Evolutionary conservation across 2,113 vertebrate species (phyloP).

Genomic region (Pygathrix nemaeus): DNA sequence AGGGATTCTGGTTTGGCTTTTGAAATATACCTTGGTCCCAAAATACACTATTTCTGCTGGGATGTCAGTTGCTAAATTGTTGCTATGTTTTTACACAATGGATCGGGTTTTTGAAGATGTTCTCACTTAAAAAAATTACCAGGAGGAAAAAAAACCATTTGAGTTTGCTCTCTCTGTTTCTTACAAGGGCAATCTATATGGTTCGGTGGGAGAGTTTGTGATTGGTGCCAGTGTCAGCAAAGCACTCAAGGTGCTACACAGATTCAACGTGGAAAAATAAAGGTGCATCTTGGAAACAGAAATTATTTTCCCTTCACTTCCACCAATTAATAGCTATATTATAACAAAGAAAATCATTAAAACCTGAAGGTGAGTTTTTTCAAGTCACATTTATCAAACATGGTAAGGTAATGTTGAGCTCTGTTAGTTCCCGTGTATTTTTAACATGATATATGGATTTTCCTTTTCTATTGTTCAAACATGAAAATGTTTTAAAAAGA

Average conservation of each 20-base stretch:
- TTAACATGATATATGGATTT: constrained; percentile 80
- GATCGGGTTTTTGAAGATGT: constrained; percentile 42
- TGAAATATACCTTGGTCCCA: neutral
- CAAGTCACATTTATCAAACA: constrained; percentile 85
- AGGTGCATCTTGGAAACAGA: constrained; percentile 74
- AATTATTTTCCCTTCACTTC: constrained; percentile 67
- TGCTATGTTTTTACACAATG: constrained; percentile 55
- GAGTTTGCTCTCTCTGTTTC: constrained; percentile 33
- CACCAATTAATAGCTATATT: constrained; percentile 83
- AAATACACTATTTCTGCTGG: neutral
- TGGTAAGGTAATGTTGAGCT: constrained; percentile 77
- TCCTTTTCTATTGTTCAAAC: constrained; percentile 80
- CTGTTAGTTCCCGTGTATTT: constrained; percentile 82
- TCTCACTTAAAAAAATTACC: constrained; percentile 53
- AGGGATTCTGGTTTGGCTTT: neutral
- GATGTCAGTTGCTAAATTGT: neutral
- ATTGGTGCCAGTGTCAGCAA: constrained; percentile 38
- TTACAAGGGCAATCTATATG: neutral
- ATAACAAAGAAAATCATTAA: constrained; percentile 86
- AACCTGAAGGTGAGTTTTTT: constrained; percentile 82
- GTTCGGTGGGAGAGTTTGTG: neutral
- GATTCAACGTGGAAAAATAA: constrained; percentile 69
- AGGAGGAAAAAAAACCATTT: constrained; percentile 59
- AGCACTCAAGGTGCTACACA: constrained; percentile 38
- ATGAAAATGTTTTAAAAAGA: constrained; percentile 71